Percentiles rank a stretch among this genome's conserved stretches.
These are phyloP conservation scores for Lysandra coridon DNA, from an alignment of 2,888 invertebrate genomes.

Conservation along the genomic window DNA sequence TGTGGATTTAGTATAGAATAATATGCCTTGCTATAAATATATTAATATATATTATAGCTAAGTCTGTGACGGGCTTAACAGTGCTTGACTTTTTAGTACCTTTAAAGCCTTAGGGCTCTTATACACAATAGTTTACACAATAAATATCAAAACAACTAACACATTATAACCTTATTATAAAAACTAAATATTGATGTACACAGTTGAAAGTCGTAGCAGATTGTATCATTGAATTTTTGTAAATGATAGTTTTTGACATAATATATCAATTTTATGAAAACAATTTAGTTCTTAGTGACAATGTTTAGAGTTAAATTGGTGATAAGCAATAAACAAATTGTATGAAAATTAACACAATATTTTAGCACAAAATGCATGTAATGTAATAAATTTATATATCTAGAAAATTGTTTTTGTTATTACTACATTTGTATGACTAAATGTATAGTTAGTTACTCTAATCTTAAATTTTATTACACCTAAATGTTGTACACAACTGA, in stretches of 20 bases:
- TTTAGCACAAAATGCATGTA: conserved; percentile 9
- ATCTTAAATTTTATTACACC: neutral
- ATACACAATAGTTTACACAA: conserved; percentile 19
- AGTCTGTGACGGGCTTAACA: neutral
- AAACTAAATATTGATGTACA: neutral
- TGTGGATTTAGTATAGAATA: too few relatives aligned
- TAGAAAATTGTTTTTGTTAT: neutral
- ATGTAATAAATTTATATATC: conserved; percentile 15
- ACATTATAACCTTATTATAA: neutral
- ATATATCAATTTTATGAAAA: neutral
- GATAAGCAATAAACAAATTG: conserved; percentile 8
- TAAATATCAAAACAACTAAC: conserved; percentile 29
- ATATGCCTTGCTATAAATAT: too few relatives aligned
- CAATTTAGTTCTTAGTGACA: neutral
- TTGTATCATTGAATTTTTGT: neutral
- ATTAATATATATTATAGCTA: too few relatives aligned
- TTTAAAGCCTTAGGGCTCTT: conserved; percentile 19
- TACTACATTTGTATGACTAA: neutral
- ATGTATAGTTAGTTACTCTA: neutral
- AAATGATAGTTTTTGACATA: neutral
- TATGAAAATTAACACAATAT: neutral
- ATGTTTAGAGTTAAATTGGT: neutral
- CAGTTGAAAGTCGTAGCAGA: neutral
- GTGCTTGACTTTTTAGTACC: conserved; percentile 28
- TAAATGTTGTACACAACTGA: neutral